phyloP scores from a whole-genome alignment of 2,113 vertebrate genomes.

The Oplegnathus fasciatus region DNA sequence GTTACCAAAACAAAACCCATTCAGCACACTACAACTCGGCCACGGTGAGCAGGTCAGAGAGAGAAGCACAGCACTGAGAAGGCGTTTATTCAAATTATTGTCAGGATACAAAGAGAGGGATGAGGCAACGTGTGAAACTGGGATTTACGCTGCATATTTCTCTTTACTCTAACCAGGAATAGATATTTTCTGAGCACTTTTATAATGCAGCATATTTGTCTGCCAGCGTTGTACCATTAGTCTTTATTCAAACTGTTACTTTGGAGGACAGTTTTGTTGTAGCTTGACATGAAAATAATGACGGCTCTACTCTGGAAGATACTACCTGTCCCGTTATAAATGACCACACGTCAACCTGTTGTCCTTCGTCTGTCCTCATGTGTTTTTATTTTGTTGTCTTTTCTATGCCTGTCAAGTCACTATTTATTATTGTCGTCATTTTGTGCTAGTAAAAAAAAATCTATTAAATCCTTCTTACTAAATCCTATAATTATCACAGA shows the following conservation, averaged over 20 bases:
- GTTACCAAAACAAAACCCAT: constrained; percentile 65
- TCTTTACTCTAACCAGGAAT: not conserved
- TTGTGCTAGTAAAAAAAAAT: not conserved
- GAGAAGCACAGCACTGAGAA: not conserved
- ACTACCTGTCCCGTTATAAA: not conserved
- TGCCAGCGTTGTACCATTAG: not conserved
- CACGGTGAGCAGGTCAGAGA: not conserved
- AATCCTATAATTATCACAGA: not conserved
- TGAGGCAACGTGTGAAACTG: not conserved
- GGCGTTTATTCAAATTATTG: constrained; percentile 16
- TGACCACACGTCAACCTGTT: not conserved
- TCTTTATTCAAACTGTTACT: not conserved
- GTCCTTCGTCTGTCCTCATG: not conserved
- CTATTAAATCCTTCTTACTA: not conserved
- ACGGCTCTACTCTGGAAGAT: not conserved
- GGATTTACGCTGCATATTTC: not conserved
- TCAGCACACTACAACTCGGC: constrained; percentile 22
- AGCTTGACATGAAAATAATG: not conserved
- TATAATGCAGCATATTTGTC: not conserved
- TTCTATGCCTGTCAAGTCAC: not conserved
- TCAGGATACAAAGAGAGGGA: not conserved
- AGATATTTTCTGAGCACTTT: not conserved
- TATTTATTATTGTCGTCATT: not conserved
- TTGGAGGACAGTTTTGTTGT: not conserved
- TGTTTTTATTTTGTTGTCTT: not conserved